Evolutionary conservation across 1,140 invertebrate species (phyloP), one percentile per base, ranked within the genome.

Genomic region (Drosophila ironensis): DNA sequence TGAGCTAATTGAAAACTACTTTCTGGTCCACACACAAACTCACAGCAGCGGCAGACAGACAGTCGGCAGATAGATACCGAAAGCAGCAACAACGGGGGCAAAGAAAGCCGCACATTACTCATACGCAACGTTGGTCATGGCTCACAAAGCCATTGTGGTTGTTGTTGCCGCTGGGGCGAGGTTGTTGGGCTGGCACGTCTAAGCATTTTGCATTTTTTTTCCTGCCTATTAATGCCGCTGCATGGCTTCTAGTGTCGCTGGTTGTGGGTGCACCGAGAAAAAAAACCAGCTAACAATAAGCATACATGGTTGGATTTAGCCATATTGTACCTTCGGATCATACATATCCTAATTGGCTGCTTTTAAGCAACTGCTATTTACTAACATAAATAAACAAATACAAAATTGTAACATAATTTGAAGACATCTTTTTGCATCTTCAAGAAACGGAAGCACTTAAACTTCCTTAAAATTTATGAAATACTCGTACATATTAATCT

Each of bases 1-100:
- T 53, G 45, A 70, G 77, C 77, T 82, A 82, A 82, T 82, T 84
- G 77, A 82, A 82, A 82, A 84, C 78, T 84, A 78, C 77, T 82
- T 63, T 61, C 57, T 11, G 60, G 57, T 82, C 33, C 20, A 12
- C 35, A 24, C 25, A 27, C 37, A 30, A 12, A 35, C 19, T 16
- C 35, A 20, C 40, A 24, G 6, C 24, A 35, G 1, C 9, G 45
- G 37, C 22, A 44, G 7, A 44, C 11, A 24, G n/a, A 25, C 41
- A 14, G 24, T 25, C 24, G 12, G 51, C 14, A 28, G 42, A 63
- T 61, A 33, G 40, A 37, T 6, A 37, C 24, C n/a, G 24, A 12
- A 35, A 56, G 9, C 11, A 38, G 33, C 11, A 24, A 56, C 63
- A 38, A 70, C 35, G 41, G 25, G 14, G 38, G 35, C 41, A 59